These are phyloP conservation scores for Pelmatolapia mariae DNA, from an alignment of 2,113 vertebrate genomes.

Conservation along the genomic window DNA sequence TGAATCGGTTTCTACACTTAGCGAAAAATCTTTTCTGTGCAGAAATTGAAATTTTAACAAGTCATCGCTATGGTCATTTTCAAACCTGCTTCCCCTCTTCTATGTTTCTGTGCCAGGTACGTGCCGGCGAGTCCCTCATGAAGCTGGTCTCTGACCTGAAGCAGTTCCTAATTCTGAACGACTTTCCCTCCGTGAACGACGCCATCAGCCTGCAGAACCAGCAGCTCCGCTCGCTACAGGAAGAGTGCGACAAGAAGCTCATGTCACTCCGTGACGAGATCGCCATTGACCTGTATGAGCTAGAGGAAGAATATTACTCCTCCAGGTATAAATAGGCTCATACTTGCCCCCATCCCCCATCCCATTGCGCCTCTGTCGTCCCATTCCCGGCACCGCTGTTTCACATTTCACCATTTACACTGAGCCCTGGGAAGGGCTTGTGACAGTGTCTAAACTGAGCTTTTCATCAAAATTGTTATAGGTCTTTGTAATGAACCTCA, in stretches of 20 bases:
- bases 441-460: background rate
- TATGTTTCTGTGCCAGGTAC: conserved; percentile 73
- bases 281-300: conserved; percentile 96
- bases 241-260: conserved; percentile 96
- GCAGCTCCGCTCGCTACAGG: conserved; percentile 87
- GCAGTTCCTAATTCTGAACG: conserved; percentile 96
- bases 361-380: conserved; percentile 18
- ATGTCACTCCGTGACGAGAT: conserved; percentile 90
- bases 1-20: background rate
- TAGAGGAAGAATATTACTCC: conserved; percentile 99
- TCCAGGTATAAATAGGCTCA: conserved; percentile 97
- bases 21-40: background rate
- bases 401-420: conserved; percentile 18
- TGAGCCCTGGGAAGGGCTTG: background rate
- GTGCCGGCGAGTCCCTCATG: conserved; percentile 96
- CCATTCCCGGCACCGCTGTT: conserved; percentile 14
- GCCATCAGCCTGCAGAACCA: conserved; percentile 93
- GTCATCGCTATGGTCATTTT: background rate
- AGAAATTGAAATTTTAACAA: background rate
- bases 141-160: conserved; percentile 96
- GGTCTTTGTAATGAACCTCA: background rate
- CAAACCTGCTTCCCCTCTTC: background rate
- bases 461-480: background rate
- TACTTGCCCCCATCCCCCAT: conserved; percentile 16
- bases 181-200: conserved; percentile 96